Evolutionary conservation across 2,797 vertebrate genomes (phyloP), one percentile per base, ranked within the genome.

Genomic region (Malacoctenus gilli): DNA sequence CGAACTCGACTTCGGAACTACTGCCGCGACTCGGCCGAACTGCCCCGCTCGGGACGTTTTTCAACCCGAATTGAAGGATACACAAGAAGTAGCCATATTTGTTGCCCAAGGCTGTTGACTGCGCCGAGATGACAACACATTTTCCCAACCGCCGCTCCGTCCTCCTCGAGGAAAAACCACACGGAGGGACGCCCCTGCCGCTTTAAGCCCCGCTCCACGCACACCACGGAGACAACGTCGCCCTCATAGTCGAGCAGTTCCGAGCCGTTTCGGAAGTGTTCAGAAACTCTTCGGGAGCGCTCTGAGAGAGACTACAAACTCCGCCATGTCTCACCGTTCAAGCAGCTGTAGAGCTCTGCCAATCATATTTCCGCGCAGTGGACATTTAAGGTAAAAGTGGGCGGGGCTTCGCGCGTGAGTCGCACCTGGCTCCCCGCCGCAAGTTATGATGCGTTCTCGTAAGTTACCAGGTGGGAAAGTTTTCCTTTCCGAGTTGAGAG

Each of bases 31-130:
- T 50, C 41, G 46, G 38, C 34, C 19, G 64, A 64, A 75, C 61
- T 60, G 48, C 22, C 56, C 61, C 21, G 57, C 51, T 59, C 23
- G 60, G 79, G 84, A 84, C 82, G 83, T 62, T 64, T 85, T 67
- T 79, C 81, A 62, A 76, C 63, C 70, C 80, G 78, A 89, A 87
- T 21, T 52, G 85, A 82, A 80, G 80, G 85, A 87, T 85, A 90
- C 84, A 83, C 86, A 73, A 90, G 89, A 85, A 91, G 91, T 83
- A 87, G 92, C 92, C 92, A 93, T 93, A 69, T 93, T 93, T 92
- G 91, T 85, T 91, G 89, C 85, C 87, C 80, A 82, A 71, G 80
- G 86, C 89, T 89, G 87, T 88, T 90, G 86, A 86, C 83, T 85
- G 74, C 84, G 43, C 80, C 76, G 76, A 84, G 85, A 90, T 85